These are phyloP conservation scores for Chelmon rostratus DNA, from an alignment of 2,797 vertebrate genomes.

Conservation along the genomic window DNA sequence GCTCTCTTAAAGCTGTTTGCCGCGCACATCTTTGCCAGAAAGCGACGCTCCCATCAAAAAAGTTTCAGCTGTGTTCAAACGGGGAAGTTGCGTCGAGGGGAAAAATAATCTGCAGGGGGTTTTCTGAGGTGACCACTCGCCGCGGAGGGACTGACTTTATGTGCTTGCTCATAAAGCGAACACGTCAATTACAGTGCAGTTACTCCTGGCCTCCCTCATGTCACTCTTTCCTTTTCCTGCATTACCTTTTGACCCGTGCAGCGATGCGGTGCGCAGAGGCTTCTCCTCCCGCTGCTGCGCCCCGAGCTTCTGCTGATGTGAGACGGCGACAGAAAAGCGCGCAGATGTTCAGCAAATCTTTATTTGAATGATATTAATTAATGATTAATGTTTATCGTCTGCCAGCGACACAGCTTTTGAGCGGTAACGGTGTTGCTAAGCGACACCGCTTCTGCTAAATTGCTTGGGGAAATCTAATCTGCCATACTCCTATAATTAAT, in stretches of 20 bases:
- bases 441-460: slow-evolving; percentile 70
- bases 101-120: slow-evolving; percentile 49
- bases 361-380: slow-evolving; percentile 68
- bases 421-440: slow-evolving; percentile 74
- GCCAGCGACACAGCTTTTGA: slow-evolving; percentile 54
- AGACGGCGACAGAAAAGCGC: slow-evolving; percentile 1
- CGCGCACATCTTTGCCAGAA: slow-evolving; percentile 64
- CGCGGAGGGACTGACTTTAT: slow-evolving; percentile 24
- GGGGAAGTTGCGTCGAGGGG: slow-evolving; percentile 43
- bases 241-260: slow-evolving; percentile 43
- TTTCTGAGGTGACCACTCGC: slow-evolving; percentile 66
- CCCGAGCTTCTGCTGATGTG: background rate
- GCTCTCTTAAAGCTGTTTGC: slow-evolving; percentile 68
- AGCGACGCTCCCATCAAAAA: slow-evolving; percentile 57
- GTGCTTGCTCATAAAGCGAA: slow-evolving; percentile 58
- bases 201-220: slow-evolving; percentile 35
- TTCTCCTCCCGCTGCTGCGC: background rate
- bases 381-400: slow-evolving; percentile 67
- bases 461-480: slow-evolving; percentile 73
- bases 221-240: slow-evolving; percentile 59
- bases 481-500: slow-evolving; percentile 75
- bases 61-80: slow-evolving; percentile 44
- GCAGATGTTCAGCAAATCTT: slow-evolving; percentile 57
- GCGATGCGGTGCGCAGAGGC: slow-evolving; percentile 25
- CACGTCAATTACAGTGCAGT: slow-evolving; percentile 28